Percentiles rank a stretch among this genome's conserved stretches.
Conservation (phyloP, 2,113 vertebrate species). For the Rhinopithecus roxellana region DNA sequence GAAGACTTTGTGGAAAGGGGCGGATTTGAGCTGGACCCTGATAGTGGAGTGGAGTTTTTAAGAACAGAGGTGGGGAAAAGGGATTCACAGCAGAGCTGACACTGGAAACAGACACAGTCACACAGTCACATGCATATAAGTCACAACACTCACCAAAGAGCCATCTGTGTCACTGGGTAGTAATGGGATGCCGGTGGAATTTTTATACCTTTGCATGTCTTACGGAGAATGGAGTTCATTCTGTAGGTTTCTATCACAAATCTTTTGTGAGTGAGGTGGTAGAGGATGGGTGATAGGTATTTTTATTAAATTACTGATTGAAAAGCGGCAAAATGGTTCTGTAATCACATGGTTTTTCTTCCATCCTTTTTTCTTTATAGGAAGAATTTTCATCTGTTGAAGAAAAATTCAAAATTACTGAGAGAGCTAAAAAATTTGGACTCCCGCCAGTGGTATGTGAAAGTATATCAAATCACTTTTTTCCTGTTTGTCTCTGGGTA, state of each 20-base stretch:
- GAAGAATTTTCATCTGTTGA: constrained; percentile 97
- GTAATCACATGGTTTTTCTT: constrained; percentile 39
- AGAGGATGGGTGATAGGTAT: not conserved
- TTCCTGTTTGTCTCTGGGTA: not conserved
- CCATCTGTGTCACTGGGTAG: not conserved
- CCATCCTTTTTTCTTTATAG: constrained; percentile 79
- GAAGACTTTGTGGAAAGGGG: not conserved
- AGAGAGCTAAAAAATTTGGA: constrained; percentile 98
- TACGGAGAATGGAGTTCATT: not conserved
- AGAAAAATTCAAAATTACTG: constrained; percentile 98
- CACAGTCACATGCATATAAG: not conserved
- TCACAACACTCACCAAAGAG: not conserved
- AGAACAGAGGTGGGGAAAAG: not conserved
- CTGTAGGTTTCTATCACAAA: not conserved
- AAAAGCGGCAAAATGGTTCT: not conserved
- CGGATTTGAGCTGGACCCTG: not conserved
- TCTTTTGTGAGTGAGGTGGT: not conserved
- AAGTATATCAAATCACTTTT: not conserved
- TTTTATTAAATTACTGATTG: not conserved
- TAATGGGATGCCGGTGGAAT: too few relatives aligned
- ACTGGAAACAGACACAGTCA: not conserved
- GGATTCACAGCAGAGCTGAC: not conserved
- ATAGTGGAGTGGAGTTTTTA: not conserved
- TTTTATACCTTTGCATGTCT: not conserved
- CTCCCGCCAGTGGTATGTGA: constrained; percentile 96